These are phyloP conservation scores for Romanogobio albipinnatus DNA, from an alignment of 2,113 vertebrate genomes.

Conservation along the genomic window DNA sequence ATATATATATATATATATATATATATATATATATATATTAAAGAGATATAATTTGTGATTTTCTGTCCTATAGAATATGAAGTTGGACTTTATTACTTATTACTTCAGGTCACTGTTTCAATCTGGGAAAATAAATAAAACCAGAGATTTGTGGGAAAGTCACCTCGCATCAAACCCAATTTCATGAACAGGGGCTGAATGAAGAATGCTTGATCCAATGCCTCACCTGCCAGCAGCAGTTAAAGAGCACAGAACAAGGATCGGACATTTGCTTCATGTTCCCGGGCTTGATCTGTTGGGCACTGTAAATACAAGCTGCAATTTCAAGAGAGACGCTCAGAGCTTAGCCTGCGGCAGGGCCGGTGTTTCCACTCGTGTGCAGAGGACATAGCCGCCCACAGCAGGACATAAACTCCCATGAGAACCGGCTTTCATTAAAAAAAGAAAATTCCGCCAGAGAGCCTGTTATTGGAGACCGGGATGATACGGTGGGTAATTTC, in stretches of 20 bases:
- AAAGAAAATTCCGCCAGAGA: not conserved
- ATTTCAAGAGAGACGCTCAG: not conserved
- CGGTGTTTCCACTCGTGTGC: not conserved
- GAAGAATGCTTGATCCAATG: conserved; percentile 33
- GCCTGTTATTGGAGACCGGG: not conserved
- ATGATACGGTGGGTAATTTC: not conserved
- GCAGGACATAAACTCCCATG: conserved; percentile 2
- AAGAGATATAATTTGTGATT: not conserved
- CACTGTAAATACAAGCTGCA: conserved; percentile 22
- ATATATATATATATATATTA: no score
- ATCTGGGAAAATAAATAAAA: not conserved
- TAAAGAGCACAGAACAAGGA: not conserved
- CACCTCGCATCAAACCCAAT: not conserved
- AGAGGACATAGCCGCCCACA: not conserved
- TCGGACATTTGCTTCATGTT: conserved; percentile 33
- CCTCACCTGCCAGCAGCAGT: conserved; percentile 3
- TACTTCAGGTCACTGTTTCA: not conserved
- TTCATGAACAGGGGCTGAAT: not conserved
- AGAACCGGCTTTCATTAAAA: conserved; percentile 25
- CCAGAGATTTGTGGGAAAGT: not conserved
- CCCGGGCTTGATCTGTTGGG: not conserved
- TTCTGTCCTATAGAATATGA: not conserved
- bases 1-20: no score
- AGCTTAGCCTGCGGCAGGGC: conserved; percentile 28
- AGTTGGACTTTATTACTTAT: not conserved